Percentiles rank a stretch among this genome's conserved stretches.
These are phyloP conservation scores for Apis cerana DNA, from an alignment of 1,140 invertebrate genomes.

Conservation along the genomic window DNA sequence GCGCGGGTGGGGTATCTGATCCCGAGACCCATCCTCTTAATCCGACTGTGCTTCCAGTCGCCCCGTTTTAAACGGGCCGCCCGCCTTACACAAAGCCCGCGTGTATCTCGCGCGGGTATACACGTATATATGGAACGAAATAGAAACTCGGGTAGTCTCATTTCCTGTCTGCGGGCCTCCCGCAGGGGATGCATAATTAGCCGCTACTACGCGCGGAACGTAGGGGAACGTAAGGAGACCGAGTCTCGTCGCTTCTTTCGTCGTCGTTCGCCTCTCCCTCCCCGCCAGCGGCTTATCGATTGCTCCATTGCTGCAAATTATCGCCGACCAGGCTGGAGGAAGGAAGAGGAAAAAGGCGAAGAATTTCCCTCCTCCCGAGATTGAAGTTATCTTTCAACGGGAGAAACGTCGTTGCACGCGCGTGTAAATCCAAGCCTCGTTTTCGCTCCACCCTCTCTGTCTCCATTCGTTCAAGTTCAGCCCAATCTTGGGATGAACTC, in stretches of 20 bases:
- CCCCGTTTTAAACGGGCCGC: slow-evolving; percentile 19
- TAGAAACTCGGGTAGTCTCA: slow-evolving; percentile 77
- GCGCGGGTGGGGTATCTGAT: slow-evolving; percentile 74
- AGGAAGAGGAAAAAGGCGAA: not conserved
- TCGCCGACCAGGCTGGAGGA: not conserved
- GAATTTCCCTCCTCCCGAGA: not conserved
- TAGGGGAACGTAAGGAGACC: slow-evolving; percentile 11
- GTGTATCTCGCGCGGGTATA: slow-evolving; percentile 17
- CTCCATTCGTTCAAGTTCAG: not conserved
- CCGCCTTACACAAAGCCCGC: not conserved
- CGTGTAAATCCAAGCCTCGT: not conserved
- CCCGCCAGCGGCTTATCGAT: slow-evolving; percentile 44
- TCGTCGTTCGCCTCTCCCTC: slow-evolving; percentile 36
- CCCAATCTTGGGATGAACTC: slow-evolving; percentile 13
- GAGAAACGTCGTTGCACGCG: not conserved
- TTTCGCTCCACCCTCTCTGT: not conserved
- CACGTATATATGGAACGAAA: slow-evolving; percentile 48
- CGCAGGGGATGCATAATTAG: slow-evolving; percentile 80
- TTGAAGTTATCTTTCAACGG: slow-evolving; percentile 23
- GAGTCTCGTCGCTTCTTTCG: too few relatives aligned
- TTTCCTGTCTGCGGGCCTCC: slow-evolving; percentile 81
- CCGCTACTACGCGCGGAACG: slow-evolving; percentile 34
- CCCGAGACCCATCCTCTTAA: slow-evolving; percentile 66
- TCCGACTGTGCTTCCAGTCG: slow-evolving; percentile 66
- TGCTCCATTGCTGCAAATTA: slow-evolving; percentile 43